Conservation (phyloP, 2,797 vertebrate species). For the Macropus fuliginosus region DNA sequence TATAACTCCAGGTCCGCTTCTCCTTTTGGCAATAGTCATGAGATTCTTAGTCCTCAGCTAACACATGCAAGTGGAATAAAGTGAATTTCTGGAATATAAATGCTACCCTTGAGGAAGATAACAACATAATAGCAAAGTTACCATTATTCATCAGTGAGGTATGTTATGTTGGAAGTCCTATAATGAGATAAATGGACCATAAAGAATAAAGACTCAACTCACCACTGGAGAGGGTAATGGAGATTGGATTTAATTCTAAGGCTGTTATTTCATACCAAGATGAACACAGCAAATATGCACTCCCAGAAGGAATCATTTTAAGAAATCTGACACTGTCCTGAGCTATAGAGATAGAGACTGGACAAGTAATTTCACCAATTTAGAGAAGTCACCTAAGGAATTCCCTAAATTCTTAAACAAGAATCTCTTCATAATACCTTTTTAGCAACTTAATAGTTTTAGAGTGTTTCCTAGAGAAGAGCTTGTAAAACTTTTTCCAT, state of each 20-base stretch:
- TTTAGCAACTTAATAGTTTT: background rate
- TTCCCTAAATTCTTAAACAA: background rate
- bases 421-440: background rate
- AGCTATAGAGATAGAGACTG: background rate
- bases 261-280: slow-evolving; percentile 14
- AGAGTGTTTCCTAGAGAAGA: background rate
- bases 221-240: background rate
- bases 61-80: background rate
- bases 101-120: background rate
- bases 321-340: background rate
- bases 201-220: slow-evolving; percentile 30
- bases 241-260: slow-evolving; percentile 28
- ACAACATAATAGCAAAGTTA: background rate
- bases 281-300: background rate
- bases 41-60: background rate
- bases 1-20: background rate
- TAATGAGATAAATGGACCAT: background rate
- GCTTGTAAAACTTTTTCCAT: too few species aligned
- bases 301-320: slow-evolving; percentile 40
- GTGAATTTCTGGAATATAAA: background rate
- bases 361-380: background rate
- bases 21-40: background rate
- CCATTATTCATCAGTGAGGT: background rate
- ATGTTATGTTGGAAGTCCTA: slow-evolving; percentile 14
- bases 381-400: background rate